Percentiles rank a stretch among this genome's conserved stretches.
Conservation (phyloP, 2,888 invertebrate species). For the Doris montereyensis region DNA sequence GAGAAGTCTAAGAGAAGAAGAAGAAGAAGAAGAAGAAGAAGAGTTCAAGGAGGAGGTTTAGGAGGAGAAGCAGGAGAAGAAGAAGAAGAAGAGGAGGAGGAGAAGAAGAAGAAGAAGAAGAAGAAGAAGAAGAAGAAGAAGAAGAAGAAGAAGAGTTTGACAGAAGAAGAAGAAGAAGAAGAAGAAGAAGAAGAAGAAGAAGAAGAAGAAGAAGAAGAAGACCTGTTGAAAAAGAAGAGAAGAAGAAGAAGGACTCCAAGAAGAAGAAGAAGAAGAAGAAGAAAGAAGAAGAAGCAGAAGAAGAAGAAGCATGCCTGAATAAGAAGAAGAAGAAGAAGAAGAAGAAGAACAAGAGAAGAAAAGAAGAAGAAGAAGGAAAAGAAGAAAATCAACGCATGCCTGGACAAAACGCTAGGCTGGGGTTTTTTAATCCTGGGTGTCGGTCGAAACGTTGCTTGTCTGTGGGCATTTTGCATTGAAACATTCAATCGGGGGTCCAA, state of each 20-base stretch:
- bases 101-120: neutral
- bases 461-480: neutral
- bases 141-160: neutral
- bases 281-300: too few relatives aligned
- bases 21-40: neutral
- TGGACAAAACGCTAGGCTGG: too few relatives aligned
- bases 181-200: neutral
- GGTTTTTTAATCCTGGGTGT: neutral
- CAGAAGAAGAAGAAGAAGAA: neutral
- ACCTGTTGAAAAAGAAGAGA: too few relatives aligned
- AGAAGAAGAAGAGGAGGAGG: neutral
- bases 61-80: neutral
- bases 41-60: neutral
- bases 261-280: too few relatives aligned
- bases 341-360: too few relatives aligned
- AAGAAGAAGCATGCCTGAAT: too few relatives aligned
- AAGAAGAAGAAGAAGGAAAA: too few relatives aligned
- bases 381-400: too few relatives aligned
- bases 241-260: too few relatives aligned
- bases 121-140: neutral
- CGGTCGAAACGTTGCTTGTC: neutral
- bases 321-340: too few relatives aligned
- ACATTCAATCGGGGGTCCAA: neutral
- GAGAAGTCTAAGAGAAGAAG: neutral
- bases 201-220: neutral